These are phyloP conservation scores for Oscheius sp. DNA, from an alignment of 2,888 invertebrate species.

Conservation along the genomic window DNA sequence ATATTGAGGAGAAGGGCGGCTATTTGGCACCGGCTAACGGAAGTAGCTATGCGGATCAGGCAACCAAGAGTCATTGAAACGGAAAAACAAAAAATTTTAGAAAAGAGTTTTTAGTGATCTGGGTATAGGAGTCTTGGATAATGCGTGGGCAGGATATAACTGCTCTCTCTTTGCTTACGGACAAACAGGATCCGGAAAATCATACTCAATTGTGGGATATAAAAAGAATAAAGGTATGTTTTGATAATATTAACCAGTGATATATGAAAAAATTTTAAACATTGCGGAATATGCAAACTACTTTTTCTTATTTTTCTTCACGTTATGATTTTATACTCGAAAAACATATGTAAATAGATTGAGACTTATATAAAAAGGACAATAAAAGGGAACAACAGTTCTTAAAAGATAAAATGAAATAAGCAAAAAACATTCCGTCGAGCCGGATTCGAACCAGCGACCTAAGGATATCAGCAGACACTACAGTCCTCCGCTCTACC, in stretches of 20 bases:
- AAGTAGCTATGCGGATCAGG: conserved; percentile 74
- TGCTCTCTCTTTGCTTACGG: conserved; percentile 76
- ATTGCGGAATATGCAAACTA: no score
- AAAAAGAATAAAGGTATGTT: conserved; percentile 73
- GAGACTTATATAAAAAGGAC: no score
- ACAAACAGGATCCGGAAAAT: conserved; percentile 76
- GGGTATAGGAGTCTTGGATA: conserved; percentile 74
- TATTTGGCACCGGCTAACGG: conserved; percentile 71
- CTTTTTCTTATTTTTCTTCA: no score
- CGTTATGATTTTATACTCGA: no score
- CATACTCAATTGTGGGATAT: conserved; percentile 76
- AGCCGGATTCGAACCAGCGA: conserved; percentile 63
- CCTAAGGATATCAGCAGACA: conserved; percentile 51
- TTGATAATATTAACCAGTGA: not conserved
- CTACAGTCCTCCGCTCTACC: conserved; percentile 48
- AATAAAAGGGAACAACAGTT: no score
- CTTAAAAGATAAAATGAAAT: no score
- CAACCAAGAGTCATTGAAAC: conserved; percentile 47
- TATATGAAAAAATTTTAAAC: no score
- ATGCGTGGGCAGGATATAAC: conserved; percentile 75
- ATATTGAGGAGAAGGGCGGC: conserved; percentile 72
- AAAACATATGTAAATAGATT: no score
- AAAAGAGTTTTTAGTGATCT: conserved; percentile 74
- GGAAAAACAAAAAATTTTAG: conserved; percentile 66
- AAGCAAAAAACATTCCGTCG: conserved; percentile 55